Percentiles rank a stretch among this genome's conserved stretches.
Conservation (phyloP, 2,888 invertebrate genomes). For the Trichogramma dendrolimi region DNA sequence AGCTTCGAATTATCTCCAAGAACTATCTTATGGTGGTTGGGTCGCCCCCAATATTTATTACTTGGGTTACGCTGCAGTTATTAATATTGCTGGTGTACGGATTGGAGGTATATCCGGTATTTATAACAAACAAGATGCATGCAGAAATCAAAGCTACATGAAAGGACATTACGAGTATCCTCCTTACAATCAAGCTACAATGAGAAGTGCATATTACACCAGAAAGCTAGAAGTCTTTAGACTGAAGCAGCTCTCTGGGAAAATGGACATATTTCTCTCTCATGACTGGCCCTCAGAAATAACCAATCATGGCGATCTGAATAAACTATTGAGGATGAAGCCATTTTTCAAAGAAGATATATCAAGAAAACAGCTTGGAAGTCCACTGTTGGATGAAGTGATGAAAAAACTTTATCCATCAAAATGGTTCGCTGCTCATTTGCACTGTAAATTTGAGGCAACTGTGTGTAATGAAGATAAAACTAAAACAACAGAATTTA, state of each 20-base stretch:
- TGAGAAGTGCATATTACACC: constrained; percentile 88
- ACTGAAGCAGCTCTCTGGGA: constrained; percentile 58
- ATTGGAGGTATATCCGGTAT: constrained; percentile 89
- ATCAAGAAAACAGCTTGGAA: constrained; percentile 77
- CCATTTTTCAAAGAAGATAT: constrained; percentile 84
- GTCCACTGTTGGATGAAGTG: constrained; percentile 77
- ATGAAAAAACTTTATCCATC: constrained; percentile 74
- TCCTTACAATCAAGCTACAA: constrained; percentile 75
- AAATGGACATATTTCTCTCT: constrained; percentile 84
- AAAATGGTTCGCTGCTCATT: constrained; percentile 96
- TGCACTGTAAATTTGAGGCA: constrained; percentile 94
- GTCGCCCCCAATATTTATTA: constrained; percentile 98
- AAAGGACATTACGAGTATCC: constrained; percentile 84
- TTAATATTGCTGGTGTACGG: constrained; percentile 78
- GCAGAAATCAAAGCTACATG: constrained; percentile 73
- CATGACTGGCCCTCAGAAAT: constrained; percentile 97
- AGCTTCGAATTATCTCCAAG: constrained; percentile 94
- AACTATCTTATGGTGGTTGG: constrained; percentile 97
- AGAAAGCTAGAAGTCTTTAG: constrained; percentile 85
- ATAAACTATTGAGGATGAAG: constrained; percentile 70
- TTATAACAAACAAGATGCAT: constrained; percentile 51
- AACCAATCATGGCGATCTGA: constrained; percentile 76
- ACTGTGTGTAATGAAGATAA: constrained; percentile 69
- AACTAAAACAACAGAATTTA: constrained; percentile 68
- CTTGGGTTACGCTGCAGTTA: constrained; percentile 84